Evolutionary conservation across 2,888 invertebrate genomes (phyloP).

Genomic region (Dusona sp.): DNA sequence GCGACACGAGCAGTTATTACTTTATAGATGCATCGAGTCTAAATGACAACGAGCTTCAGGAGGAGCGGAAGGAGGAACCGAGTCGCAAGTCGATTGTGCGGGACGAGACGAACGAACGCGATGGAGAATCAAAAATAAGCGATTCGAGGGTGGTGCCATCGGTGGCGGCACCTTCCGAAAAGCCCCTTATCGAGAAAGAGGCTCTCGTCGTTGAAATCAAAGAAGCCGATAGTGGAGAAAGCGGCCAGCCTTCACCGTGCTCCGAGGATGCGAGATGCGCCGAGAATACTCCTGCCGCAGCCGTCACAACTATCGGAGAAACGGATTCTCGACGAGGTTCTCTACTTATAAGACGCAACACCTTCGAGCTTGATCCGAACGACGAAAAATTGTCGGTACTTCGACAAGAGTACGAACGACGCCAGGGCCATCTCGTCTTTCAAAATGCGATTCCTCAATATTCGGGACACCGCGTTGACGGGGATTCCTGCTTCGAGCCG

Average conservation of each 20-base stretch:
- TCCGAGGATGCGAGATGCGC: constrained; percentile 75
- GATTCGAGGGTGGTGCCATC: constrained; percentile 7
- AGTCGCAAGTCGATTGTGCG: background rate
- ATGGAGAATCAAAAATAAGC: constrained; percentile 45
- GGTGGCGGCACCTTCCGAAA: constrained; percentile 4
- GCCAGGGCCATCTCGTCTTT: constrained; percentile 87
- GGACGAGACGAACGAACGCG: constrained; percentile 8
- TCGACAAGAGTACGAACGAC: constrained; percentile 86
- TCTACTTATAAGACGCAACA: constrained; percentile 84
- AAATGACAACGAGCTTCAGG: constrained; percentile 87
- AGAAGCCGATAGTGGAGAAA: constrained; percentile 83
- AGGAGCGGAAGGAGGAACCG: background rate
- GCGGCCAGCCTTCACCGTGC: constrained; percentile 82
- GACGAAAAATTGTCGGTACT: constrained; percentile 83
- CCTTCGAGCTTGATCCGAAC: constrained; percentile 85
- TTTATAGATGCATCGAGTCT: constrained; percentile 93
- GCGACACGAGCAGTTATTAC: constrained; percentile 86
- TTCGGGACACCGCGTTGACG: constrained; percentile 86
- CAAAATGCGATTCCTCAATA: constrained; percentile 88
- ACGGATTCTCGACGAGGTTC: constrained; percentile 23
- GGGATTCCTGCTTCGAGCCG: constrained; percentile 77
- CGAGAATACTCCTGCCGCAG: background rate
- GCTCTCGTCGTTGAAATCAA: constrained; percentile 83
- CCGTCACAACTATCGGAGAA: background rate
- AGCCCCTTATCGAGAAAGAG: constrained; percentile 78